Evolutionary conservation across 2,797 vertebrate species (phyloP).

Genomic region (Sebastes hopkinsi): DNA sequence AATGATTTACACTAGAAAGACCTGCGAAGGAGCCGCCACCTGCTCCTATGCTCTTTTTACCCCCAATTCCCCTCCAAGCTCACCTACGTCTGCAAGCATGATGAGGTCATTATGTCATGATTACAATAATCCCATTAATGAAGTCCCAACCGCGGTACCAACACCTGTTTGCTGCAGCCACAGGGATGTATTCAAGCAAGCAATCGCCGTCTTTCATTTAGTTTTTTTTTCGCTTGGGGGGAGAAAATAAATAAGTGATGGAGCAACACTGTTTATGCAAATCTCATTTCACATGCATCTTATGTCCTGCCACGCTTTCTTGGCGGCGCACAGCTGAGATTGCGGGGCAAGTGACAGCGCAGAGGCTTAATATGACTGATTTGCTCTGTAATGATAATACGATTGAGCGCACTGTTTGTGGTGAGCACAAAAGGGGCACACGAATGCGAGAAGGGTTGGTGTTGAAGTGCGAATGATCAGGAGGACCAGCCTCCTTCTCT

Average conservation of each 20-base stretch:
- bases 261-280: constrained; percentile 76
- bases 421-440: constrained; percentile 55
- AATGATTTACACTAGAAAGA: constrained; percentile 44
- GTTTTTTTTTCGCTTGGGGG: constrained; percentile 21
- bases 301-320: constrained; percentile 62
- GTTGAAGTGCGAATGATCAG: constrained; percentile 51
- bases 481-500: constrained; percentile 1
- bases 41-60: constrained; percentile 18
- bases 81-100: constrained; percentile 24
- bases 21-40: constrained; percentile 20
- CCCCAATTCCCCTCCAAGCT: background rate
- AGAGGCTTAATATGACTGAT: constrained; percentile 76
- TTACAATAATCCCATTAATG: constrained; percentile 34
- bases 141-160: constrained; percentile 17
- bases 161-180: constrained; percentile 57
- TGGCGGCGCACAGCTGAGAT: constrained; percentile 63
- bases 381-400: constrained; percentile 75
- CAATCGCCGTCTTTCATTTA: constrained; percentile 40
- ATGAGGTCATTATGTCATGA: constrained; percentile 59
- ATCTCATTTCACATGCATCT: constrained; percentile 78
- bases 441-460: constrained; percentile 41
- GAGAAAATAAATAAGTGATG: constrained; percentile 71
- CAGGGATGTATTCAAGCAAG: constrained; percentile 17
- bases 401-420: constrained; percentile 64
- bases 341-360: constrained; percentile 68